Evolutionary conservation across 2,797 vertebrate species (phyloP).

Genomic region (Myotis daubentonii): DNA sequence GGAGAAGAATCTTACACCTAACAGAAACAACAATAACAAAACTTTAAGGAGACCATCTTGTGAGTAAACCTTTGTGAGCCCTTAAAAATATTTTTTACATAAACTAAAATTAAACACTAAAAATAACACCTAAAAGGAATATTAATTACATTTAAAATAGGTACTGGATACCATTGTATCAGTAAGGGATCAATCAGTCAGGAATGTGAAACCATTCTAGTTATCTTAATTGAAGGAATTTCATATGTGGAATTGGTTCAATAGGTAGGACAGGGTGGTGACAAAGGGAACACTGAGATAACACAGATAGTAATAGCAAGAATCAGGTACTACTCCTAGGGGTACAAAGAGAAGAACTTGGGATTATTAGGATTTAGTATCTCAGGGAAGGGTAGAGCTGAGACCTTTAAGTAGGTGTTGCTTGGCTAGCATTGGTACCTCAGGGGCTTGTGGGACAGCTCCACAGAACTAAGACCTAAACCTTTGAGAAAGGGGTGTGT

Average conservation of each 20-base stretch:
- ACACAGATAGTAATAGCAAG: background rate
- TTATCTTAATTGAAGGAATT: background rate
- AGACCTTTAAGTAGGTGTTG: background rate
- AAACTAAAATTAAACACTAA: conserved; percentile 12
- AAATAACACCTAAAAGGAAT: background rate
- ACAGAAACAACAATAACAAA: background rate
- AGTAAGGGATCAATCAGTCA: background rate
- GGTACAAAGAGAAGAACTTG: background rate
- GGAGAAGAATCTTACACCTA: background rate
- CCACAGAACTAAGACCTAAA: background rate
- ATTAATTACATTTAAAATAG: conserved; percentile 44
- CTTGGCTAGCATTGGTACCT: background rate
- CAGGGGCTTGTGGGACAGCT: background rate
- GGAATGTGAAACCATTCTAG: background rate
- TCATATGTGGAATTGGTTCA: background rate
- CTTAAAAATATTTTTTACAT: conserved; percentile 17
- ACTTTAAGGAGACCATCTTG: background rate
- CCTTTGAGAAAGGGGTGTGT: background rate
- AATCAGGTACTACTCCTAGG: background rate
- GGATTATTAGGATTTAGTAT: background rate
- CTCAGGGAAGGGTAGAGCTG: background rate
- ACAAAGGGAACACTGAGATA: background rate
- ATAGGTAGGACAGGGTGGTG: background rate
- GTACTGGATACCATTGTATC: background rate
- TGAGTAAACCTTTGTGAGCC: background rate